Conservation (phyloP, 1,140 invertebrate genomes). For the Scylla paramamosain region DNA sequence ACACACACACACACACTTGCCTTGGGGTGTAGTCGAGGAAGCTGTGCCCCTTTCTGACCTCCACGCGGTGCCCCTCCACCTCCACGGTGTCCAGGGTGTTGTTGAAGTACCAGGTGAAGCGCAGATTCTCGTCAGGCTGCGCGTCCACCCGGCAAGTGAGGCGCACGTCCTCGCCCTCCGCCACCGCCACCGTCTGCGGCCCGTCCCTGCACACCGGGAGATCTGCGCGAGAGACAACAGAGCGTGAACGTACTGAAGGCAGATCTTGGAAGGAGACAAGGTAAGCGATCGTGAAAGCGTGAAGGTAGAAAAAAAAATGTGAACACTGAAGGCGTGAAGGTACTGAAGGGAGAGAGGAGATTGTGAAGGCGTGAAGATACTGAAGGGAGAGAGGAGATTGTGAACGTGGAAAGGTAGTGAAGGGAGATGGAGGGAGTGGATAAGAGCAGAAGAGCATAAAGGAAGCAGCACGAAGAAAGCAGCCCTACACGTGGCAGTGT, state of each 20-base stretch:
- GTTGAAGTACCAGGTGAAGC: conserved; percentile 75
- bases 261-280: not conserved
- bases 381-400: not conserved
- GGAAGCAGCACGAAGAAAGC: too few relatives aligned
- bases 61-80: conserved; percentile 65
- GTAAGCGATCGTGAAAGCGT: not conserved
- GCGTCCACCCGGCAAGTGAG: conserved; percentile 71
- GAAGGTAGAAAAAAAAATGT: not conserved
- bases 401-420: not conserved
- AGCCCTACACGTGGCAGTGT: too few relatives aligned
- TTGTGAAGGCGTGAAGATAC: not conserved
- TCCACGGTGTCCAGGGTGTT: conserved; percentile 74
- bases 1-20: not conserved
- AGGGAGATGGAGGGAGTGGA: not conserved
- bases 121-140: conserved; percentile 69
- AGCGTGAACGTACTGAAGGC: too few relatives aligned
- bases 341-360: not conserved
- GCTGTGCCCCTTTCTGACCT: conserved; percentile 55
- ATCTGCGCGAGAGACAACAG: conserved; percentile 27
- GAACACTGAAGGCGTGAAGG: not conserved
- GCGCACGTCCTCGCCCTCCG: conserved; percentile 72
- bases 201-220: conserved; percentile 71
- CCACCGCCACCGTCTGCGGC: conserved; percentile 70
- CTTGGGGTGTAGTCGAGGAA: conserved; percentile 70
- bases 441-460: not conserved